phyloP scores from a whole-genome alignment of 2,113 vertebrate genomes.

The Tautogolabrus adspersus region DNA sequence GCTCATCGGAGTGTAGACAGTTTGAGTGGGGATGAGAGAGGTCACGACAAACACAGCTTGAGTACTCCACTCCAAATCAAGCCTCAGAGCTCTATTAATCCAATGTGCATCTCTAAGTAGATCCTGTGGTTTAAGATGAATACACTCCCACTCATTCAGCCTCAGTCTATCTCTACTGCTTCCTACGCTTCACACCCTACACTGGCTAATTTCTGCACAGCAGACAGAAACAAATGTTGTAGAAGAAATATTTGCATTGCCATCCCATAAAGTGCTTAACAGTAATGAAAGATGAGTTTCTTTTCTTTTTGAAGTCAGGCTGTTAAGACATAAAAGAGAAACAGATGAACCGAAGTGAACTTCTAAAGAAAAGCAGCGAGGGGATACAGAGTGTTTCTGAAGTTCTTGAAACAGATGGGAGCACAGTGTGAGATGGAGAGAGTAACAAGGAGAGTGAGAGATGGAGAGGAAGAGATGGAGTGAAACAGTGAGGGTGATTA shows the following conservation, averaged over 20 bases:
- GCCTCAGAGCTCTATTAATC: conserved; percentile 62
- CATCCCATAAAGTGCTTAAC: conserved; percentile 51
- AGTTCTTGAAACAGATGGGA: conserved; percentile 78
- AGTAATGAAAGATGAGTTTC: conserved; percentile 43
- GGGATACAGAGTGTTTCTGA: conserved; percentile 69
- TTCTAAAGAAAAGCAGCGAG: conserved; percentile 49
- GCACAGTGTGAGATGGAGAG: conserved; percentile 69
- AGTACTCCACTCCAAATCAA: conserved; percentile 62
- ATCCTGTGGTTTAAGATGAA: conserved; percentile 62
- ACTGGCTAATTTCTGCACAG: conserved; percentile 35
- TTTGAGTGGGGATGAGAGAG: conserved; percentile 56
- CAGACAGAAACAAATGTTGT: conserved; percentile 40
- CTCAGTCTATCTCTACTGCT: conserved; percentile 54
- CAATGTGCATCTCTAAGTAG: conserved; percentile 58
- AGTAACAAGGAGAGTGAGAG: conserved; percentile 39
- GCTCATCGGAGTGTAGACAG: conserved; percentile 34
- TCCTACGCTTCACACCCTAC: conserved; percentile 36
- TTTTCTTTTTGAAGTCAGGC: conserved; percentile 65
- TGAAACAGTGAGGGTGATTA: conserved; percentile 31
- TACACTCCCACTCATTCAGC: conserved; percentile 62
- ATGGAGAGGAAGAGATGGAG: conserved; percentile 35
- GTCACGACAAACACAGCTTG: conserved; percentile 56
- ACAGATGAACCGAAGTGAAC: conserved; percentile 44
- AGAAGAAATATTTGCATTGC: conserved; percentile 51
- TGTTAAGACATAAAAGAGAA: conserved; percentile 65